Percentiles rank a stretch among this genome's conserved stretches.
phyloP scores from a whole-genome alignment of 2,888 invertebrate genomes.

The Molanna angustata region DNA sequence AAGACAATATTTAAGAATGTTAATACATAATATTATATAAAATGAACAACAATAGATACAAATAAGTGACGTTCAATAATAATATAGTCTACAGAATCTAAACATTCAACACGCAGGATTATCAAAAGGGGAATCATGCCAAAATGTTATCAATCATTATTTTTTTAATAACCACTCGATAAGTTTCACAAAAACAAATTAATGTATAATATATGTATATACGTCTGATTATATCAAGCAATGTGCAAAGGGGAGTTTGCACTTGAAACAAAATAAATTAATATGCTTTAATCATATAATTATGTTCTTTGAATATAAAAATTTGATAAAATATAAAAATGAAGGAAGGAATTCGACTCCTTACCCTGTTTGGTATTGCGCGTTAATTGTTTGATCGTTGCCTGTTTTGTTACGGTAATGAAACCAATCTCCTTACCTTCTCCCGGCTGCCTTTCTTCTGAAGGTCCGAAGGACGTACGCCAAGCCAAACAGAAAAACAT shows the following conservation, averaged over 20 bases:
- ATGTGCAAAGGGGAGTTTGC: slow-evolving; percentile 18
- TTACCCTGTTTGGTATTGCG: slow-evolving; percentile 32
- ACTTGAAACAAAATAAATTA: slow-evolving; percentile 6
- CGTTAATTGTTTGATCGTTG: slow-evolving; percentile 33
- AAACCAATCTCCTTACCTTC: slow-evolving; percentile 64
- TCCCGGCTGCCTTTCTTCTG: slow-evolving; percentile 88
- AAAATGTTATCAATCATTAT: slow-evolving; percentile 17
- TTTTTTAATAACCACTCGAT: too few relatives aligned
- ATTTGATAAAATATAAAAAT: slow-evolving; percentile 23
- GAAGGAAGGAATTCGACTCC: slow-evolving; percentile 31
- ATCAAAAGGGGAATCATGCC: slow-evolving; percentile 28
- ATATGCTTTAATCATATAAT: slow-evolving; percentile 11
- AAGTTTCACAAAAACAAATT: too few relatives aligned
- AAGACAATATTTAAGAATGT: not conserved
- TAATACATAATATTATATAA: not conserved
- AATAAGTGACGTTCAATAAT: too few relatives aligned
- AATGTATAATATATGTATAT: too few relatives aligned
- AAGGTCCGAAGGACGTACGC: slow-evolving; percentile 43
- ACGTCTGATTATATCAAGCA: slow-evolving; percentile 18
- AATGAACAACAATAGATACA: too few relatives aligned
- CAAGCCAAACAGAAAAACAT: slow-evolving; percentile 41
- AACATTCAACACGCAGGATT: slow-evolving; percentile 34
- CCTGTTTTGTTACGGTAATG: slow-evolving; percentile 34
- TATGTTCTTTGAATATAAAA: slow-evolving; percentile 11
- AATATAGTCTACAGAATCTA: slow-evolving; percentile 30